These are phyloP conservation scores for Colistium nudipinnis DNA, from an alignment of 2,113 vertebrate species.

Conservation along the genomic window DNA sequence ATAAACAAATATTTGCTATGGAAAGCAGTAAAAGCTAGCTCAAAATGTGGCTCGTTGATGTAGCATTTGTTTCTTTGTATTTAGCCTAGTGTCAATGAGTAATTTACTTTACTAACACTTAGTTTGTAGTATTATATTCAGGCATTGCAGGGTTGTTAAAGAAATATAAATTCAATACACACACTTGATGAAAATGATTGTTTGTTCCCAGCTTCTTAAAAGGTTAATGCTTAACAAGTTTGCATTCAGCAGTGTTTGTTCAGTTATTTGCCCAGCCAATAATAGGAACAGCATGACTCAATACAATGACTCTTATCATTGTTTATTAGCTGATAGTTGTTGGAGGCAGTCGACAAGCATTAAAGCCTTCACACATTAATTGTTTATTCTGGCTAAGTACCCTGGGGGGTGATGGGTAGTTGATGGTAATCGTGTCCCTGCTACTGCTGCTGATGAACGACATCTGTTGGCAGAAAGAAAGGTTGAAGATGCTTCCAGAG, in stretches of 20 bases:
- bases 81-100: no score
- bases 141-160: not conserved
- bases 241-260: not conserved
- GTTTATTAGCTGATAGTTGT: conserved; percentile 36
- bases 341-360: conserved; percentile 15
- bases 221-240: not conserved
- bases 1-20: not conserved
- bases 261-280: not conserved
- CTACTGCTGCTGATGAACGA: conserved; percentile 29
- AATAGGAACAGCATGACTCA: not conserved
- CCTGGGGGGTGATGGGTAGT: conserved; percentile 79
- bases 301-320: not conserved
- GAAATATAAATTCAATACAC: not conserved
- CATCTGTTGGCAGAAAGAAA: conserved; percentile 33
- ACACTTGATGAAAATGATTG: not conserved
- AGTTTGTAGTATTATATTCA: not conserved
- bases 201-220: not conserved
- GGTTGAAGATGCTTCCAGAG: conserved; percentile 23
- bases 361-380: conserved; percentile 35
- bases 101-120: conserved; percentile 4
- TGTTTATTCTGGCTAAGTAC: conserved; percentile 39
- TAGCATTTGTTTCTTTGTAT: not conserved
- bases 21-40: not conserved
- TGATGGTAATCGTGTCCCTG: conserved; percentile 53
- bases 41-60: not conserved